Evolutionary conservation across 2,113 vertebrate genomes (phyloP).

Genomic region (Zapornia atra): DNA sequence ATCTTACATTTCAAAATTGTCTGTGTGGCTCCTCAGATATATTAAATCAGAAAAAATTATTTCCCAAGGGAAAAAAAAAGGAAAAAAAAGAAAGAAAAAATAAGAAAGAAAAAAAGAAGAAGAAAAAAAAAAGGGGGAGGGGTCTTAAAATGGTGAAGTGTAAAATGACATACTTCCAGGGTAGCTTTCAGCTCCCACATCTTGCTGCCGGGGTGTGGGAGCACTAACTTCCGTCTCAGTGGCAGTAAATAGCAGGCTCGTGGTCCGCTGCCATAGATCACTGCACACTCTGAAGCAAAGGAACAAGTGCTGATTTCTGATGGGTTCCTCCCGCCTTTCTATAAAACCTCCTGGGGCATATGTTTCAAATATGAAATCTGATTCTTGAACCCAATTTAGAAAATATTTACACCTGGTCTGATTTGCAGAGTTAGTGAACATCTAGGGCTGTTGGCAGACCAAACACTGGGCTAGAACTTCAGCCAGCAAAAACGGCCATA

Average conservation of each 20-base stretch:
- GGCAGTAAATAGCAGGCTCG: constrained; percentile 36
- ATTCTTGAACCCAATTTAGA: not conserved
- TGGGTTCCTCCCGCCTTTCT: not conserved
- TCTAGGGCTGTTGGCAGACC: not conserved
- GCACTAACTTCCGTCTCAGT: constrained; percentile 23
- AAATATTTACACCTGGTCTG: not conserved
- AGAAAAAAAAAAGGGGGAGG: too few species aligned
- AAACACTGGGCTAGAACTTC: not conserved
- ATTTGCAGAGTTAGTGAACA: not conserved
- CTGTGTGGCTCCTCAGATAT: not conserved
- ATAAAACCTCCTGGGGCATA: not conserved
- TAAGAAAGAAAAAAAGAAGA: too few species aligned
- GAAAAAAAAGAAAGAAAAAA: not conserved
- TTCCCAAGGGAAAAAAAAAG: not conserved
- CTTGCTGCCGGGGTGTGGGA: constrained; percentile 34
- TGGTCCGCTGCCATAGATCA: not conserved
- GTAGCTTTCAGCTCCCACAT: constrained; percentile 50
- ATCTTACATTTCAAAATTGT: not conserved
- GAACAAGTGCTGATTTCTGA: constrained; percentile 5
- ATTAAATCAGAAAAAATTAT: constrained; percentile 23
- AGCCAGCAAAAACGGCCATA: not conserved
- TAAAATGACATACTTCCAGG: constrained; percentile 36
- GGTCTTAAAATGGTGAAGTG: not conserved
- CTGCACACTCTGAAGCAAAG: not conserved
- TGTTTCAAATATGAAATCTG: not conserved